Evolutionary conservation across 2,113 vertebrate genomes (phyloP).

Genomic region (Heterochromis multidens): DNA sequence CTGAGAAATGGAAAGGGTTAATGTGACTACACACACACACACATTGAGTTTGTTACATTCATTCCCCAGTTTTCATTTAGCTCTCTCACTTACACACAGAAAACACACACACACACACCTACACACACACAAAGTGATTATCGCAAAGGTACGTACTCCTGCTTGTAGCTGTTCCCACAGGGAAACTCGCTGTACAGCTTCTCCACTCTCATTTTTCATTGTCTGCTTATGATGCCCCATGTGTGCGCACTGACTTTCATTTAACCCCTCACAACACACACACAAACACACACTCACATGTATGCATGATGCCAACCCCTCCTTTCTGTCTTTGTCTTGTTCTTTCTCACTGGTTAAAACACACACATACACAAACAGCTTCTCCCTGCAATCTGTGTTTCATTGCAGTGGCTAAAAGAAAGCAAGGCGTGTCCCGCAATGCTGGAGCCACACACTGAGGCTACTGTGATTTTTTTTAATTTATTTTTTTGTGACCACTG

Average conservation of each 20-base stretch:
- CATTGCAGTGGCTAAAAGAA: conserved; percentile 1
- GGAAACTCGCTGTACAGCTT: conserved; percentile 64
- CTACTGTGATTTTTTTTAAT: neutral
- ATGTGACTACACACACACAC: neutral
- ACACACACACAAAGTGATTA: conserved; percentile 59
- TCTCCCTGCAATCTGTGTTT: conserved; percentile 12
- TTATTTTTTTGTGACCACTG: neutral
- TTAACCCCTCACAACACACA: conserved; percentile 67
- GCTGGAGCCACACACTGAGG: neutral
- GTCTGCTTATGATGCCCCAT: conserved; percentile 76
- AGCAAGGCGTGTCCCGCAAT: neutral
- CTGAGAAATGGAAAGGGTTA: conserved; percentile 45
- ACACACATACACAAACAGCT: neutral
- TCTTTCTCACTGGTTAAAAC: neutral
- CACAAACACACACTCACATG: conserved; percentile 34
- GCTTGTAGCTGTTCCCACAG: conserved; percentile 66
- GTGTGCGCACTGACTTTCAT: conserved; percentile 76
- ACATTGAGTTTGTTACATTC: conserved; percentile 11
- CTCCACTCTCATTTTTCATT: conserved; percentile 75
- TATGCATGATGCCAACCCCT: conserved; percentile 17
- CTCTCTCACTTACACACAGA: neutral
- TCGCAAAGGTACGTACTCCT: conserved; percentile 60
- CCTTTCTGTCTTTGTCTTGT: neutral
- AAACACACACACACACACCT: conserved; percentile 5
- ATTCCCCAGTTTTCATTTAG: conserved; percentile 13